Base-by-base conservation (phyloP, 2,113 vertebrate species). In the Melozone crissalis region DNA sequence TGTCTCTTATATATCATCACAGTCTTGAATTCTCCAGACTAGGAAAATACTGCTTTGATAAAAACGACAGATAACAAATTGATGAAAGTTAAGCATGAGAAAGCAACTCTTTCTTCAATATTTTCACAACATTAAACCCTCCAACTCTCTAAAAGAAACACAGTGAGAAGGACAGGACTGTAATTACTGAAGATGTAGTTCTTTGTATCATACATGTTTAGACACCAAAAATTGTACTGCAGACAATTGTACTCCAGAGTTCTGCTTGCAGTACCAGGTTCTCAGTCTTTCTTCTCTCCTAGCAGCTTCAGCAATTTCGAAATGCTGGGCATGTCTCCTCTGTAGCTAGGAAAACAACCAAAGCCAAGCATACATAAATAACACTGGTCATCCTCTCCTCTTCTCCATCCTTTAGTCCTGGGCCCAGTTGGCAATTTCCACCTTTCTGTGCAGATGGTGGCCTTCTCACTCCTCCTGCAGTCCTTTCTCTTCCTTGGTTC, bases 381-480 rank as follows among this genome's bases (percentile, higher is more conserved):
- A 85, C 58, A 72, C 28, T 47, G 78, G 94, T 63, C 71, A 77
- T 84, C 69, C 51, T 79, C 47, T 92, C 31, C 62, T n/a, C 51
- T 90, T 61, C 85, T 74, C 44, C 72, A 79, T 88, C 62, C 43
- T 91, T 47, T 33, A 94, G 91, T 75, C 94, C 87, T 73, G 90
- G 85, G 76, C 58, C 41, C 74, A 88, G 8, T n/a, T 98, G 98
- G 97, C 97, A 96, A 54, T 74, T 79, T 44, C 28, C 23, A 19
- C 39, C 47, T 88, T 69, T 52, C 39, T 73, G 96, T 94, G 96
- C 97, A 98, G 98, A 97, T 97, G 97, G 98, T 97, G 69, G 62
- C 79, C 95, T 96, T 95, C 96, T 96, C 66, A 67, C 83, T 97
- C 91, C 93, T 96, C 79, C 92, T 95, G 93, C 7, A 33, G 84